These are phyloP conservation scores for Coboldia fuscipes DNA, from an alignment of 1,140 invertebrate genomes.

Conservation along the genomic window DNA sequence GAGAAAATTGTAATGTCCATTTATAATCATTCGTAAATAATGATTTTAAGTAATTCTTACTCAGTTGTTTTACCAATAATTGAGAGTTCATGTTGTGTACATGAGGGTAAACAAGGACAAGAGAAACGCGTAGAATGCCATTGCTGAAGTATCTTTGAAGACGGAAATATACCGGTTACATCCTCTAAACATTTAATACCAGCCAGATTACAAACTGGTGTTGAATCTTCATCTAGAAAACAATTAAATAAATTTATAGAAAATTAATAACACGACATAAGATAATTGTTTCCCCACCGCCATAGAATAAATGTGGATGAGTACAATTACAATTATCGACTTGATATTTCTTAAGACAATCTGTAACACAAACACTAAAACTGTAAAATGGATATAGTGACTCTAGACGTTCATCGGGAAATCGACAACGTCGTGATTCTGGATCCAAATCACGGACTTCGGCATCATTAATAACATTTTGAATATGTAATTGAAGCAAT, in stretches of 20 bases:
- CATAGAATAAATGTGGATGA: conserved; percentile 11
- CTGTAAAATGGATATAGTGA: conserved; percentile 25
- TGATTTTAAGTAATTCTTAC: background rate
- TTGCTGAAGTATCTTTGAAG: conserved; percentile 8
- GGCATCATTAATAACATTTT: conserved; percentile 10
- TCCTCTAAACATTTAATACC: conserved; percentile 10
- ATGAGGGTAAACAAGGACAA: conserved; percentile 22
- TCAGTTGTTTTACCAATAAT: conserved; percentile 8
- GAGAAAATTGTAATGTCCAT: too few species aligned
- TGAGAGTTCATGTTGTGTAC: conserved; percentile 25
- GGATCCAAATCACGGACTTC: conserved; percentile 12
- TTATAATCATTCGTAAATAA: background rate
- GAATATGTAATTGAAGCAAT: background rate
- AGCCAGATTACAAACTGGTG: conserved; percentile 10
- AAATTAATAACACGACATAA: background rate
- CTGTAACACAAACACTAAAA: conserved; percentile 27
- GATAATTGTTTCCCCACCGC: background rate
- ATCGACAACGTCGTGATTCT: conserved; percentile 23
- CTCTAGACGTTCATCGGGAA: conserved; percentile 23
- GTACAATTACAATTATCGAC: conserved; percentile 24
- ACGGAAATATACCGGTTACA: conserved; percentile 1
- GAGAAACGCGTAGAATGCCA: conserved; percentile 20
- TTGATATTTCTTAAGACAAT: conserved; percentile 24
- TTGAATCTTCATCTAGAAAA: conserved; percentile 2
- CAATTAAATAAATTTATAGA: background rate